These are phyloP conservation scores for Symphodus melops DNA, from an alignment of 2,113 vertebrate species.

Conservation along the genomic window DNA sequence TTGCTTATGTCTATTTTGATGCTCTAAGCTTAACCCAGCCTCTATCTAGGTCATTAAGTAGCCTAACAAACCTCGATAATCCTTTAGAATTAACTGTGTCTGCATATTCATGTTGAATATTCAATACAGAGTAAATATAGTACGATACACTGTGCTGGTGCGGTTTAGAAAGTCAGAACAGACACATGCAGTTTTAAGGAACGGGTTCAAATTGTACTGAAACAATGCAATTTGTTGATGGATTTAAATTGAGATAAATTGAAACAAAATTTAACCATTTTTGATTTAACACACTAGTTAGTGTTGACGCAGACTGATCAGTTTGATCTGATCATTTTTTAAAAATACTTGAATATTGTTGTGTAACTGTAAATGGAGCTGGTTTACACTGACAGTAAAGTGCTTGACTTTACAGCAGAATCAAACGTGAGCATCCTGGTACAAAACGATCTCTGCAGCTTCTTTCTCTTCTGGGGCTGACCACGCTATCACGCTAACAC, in stretches of 20 bases:
- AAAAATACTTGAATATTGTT: background rate
- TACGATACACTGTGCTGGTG: constrained; percentile 27
- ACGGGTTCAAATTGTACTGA: background rate
- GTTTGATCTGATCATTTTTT: too few species aligned
- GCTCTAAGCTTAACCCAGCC: constrained; percentile 64
- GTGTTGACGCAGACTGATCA: too few species aligned
- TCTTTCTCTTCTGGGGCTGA: too few species aligned
- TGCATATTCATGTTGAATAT: constrained; percentile 56
- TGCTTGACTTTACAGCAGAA: too few species aligned
- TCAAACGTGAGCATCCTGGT: too few species aligned
- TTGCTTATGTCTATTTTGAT: constrained; percentile 69
- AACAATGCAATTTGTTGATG: background rate
- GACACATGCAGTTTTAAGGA: constrained; percentile 28
- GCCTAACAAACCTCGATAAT: constrained; percentile 70
- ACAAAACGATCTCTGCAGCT: too few species aligned
- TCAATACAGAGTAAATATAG: constrained; percentile 66
- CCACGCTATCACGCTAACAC: too few species aligned
- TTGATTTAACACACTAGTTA: too few species aligned
- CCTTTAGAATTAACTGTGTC: constrained; percentile 63
- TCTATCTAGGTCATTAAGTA: constrained; percentile 74
- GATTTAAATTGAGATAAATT: background rate
- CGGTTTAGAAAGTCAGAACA: constrained; percentile 32
- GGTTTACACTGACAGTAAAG: background rate
- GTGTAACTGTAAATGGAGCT: background rate
- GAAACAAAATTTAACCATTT: background rate